phyloP scores from a whole-genome alignment of 2,888 invertebrate species.

The Watsonalla binaria region DNA sequence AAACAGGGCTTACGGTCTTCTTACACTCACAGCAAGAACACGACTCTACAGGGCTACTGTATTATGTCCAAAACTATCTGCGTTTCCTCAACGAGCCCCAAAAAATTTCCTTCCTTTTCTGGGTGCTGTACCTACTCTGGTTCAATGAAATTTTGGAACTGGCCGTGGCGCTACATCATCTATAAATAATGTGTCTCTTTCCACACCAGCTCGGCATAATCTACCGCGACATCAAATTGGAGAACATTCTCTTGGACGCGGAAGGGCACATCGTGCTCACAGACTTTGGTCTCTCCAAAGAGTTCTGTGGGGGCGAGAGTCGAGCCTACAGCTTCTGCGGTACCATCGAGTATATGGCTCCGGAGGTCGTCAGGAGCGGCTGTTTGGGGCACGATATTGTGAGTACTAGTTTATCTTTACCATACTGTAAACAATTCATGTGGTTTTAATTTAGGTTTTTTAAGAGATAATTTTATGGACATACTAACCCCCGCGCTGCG shows the following conservation, averaged over 20 bases:
- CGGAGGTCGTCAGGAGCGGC: constrained; percentile 89
- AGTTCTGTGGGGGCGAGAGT: constrained; percentile 86
- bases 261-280: constrained; percentile 97
- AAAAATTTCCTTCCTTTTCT: too few species aligned
- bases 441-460: too few species aligned
- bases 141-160: too few species aligned
- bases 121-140: too few species aligned
- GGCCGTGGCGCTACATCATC: not conserved
- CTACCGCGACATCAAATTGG: constrained; percentile 98
- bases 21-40: too few species aligned
- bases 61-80: too few species aligned
- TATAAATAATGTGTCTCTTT: constrained; percentile 1
- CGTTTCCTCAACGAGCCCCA: too few species aligned
- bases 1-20: too few species aligned
- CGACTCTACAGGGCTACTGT: too few species aligned
- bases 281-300: constrained; percentile 98
- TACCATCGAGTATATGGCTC: constrained; percentile 99
- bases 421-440: not conserved
- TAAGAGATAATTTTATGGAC: too few species aligned
- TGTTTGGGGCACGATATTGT: constrained; percentile 96
- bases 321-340: constrained; percentile 98
- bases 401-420: constrained; percentile 67
- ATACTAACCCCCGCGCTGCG: too few species aligned
- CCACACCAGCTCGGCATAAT: constrained; percentile 93
- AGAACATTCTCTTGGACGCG: constrained; percentile 96